Percentiles rank a stretch among this genome's conserved stretches.
Evolutionary conservation across 2,113 vertebrate genomes (phyloP).

Genomic region (Caranx melampygus): DNA sequence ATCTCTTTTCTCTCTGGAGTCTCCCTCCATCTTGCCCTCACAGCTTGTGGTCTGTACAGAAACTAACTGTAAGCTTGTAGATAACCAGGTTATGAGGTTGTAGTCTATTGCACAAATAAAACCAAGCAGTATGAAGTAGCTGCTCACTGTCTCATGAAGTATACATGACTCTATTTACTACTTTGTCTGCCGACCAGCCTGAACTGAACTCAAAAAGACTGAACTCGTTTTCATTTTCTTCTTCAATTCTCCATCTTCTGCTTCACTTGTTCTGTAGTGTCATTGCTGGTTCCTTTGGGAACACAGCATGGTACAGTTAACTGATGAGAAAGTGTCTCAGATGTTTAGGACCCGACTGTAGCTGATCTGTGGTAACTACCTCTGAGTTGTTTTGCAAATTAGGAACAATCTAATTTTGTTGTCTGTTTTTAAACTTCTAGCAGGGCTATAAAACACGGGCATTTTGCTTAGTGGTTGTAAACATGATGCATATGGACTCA

Average conservation of each 20-base stretch:
- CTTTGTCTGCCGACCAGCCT: neutral
- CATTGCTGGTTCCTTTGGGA: neutral
- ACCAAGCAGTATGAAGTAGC: neutral
- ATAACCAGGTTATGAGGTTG: constrained; percentile 6
- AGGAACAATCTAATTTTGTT: neutral
- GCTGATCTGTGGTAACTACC: neutral
- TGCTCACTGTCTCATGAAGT: neutral
- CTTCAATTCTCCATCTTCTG: neutral
- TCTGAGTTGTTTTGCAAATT: neutral
- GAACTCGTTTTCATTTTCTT: neutral
- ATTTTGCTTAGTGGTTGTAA: constrained; percentile 44
- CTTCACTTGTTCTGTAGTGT: neutral
- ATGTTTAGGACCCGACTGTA: too few species aligned
- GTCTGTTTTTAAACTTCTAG: constrained; percentile 10
- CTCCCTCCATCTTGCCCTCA: constrained; percentile 30
- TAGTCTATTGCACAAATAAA: constrained; percentile 2
- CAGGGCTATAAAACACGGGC: constrained; percentile 33
- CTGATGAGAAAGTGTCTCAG: too few species aligned
- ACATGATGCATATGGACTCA: constrained; percentile 51
- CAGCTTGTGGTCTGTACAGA: constrained; percentile 7
- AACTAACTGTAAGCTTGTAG: constrained; percentile 12
- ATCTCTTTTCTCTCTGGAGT: constrained; percentile 46
- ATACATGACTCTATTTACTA: neutral
- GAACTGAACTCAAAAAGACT: neutral
- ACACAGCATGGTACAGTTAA: too few species aligned